Evolutionary conservation across 2,797 vertebrate genomes (phyloP).

Genomic region (Amblyopsis hoosieri): DNA sequence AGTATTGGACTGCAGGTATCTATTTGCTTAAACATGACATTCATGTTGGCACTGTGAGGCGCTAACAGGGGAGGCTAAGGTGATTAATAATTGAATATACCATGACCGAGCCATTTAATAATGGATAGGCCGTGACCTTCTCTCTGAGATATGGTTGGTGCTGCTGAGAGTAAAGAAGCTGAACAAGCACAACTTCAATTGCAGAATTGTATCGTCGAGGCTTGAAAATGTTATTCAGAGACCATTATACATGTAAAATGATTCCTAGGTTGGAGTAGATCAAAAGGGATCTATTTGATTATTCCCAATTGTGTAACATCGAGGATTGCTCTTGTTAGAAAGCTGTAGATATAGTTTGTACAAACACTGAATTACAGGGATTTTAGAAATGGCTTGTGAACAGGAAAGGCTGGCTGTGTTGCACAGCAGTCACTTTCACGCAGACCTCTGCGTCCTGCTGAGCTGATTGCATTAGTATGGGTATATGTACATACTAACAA

Average conservation of each 20-base stretch:
- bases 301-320: constrained; percentile 48
- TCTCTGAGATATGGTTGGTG: constrained; percentile 57
- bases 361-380: constrained; percentile 55
- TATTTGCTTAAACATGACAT: constrained; percentile 36
- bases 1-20: constrained; percentile 9
- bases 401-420: constrained; percentile 65
- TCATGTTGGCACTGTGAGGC: constrained; percentile 17
- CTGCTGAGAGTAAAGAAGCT: constrained; percentile 36
- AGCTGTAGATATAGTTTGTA: constrained; percentile 52
- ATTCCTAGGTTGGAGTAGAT: too few species aligned
- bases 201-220: not conserved
- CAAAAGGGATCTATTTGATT: constrained; percentile 31
- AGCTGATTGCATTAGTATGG: constrained; percentile 65
- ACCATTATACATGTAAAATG: too few species aligned
- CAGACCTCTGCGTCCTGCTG: constrained; percentile 58
- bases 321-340: constrained; percentile 48
- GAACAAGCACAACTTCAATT: constrained; percentile 7
- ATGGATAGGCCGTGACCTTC: constrained; percentile 72
- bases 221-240: not conserved
- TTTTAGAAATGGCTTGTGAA: constrained; percentile 33
- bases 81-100: constrained; percentile 73
- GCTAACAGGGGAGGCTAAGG: constrained; percentile 45
- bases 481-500: constrained; percentile 48
- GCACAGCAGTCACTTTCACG: constrained; percentile 39
- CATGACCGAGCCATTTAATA: constrained; percentile 67